Evolutionary conservation across 2,113 vertebrate species (phyloP).

Genomic region (Festucalex cinctus): DNA sequence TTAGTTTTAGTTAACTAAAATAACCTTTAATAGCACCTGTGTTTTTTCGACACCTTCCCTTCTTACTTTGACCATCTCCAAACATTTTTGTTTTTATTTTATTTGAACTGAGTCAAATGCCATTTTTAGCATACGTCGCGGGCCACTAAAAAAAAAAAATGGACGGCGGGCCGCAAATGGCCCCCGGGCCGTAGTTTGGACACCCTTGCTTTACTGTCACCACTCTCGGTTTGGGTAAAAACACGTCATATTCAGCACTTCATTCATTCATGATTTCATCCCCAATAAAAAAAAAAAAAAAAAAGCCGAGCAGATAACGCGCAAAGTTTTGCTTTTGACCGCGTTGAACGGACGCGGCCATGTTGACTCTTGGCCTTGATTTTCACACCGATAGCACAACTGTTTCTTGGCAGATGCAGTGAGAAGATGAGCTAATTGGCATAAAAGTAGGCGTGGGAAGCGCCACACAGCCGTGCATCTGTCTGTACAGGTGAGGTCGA

Average conservation of each 20-base stretch:
- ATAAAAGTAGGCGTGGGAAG: conserved; percentile 55
- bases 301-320: conserved; percentile 17
- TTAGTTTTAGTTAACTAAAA: no score
- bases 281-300: no score
- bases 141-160: no score
- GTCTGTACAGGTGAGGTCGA: conserved; percentile 51
- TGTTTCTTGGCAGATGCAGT: conserved; percentile 53
- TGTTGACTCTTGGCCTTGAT: conserved; percentile 63
- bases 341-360: conserved; percentile 49
- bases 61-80: no score
- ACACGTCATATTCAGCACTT: conserved; percentile 12
- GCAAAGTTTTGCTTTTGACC: conserved; percentile 52
- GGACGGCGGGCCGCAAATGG: no score
- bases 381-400: conserved; percentile 62
- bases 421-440: conserved; percentile 55
- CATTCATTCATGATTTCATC: conserved; percentile 19
- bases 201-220: neutral
- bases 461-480: conserved; percentile 13
- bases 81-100: no score
- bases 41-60: no score
- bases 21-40: no score
- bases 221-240: conserved; percentile 3
- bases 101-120: no score
- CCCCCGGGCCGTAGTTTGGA: no score
- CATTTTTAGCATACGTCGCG: no score